Conservation (phyloP, 2,797 vertebrate species). For the Amphiprion clarkii region DNA sequence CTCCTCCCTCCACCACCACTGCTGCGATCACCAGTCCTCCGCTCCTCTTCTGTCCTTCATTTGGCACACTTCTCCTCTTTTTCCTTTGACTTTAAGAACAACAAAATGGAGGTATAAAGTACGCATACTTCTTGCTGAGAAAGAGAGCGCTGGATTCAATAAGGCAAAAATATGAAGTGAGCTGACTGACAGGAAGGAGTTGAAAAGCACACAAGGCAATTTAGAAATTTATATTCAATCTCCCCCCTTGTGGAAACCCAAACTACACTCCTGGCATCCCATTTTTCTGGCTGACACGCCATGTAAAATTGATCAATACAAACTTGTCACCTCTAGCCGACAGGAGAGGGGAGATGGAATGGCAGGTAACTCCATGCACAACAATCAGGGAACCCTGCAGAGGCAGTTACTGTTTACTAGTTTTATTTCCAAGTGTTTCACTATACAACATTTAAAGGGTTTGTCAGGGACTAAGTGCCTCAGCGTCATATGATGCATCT, state of each 20-base stretch:
- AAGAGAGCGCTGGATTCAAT: conserved; percentile 13
- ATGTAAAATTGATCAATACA: conserved; percentile 79
- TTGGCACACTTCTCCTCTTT: conserved; percentile 21
- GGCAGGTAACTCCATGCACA: conserved; percentile 53
- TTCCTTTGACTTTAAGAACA: conserved; percentile 41
- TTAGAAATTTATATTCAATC: conserved; percentile 72
- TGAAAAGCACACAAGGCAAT: conserved; percentile 74
- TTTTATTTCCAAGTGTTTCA: conserved; percentile 31
- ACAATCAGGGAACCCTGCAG: conserved; percentile 36
- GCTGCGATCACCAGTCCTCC: conserved; percentile 39
- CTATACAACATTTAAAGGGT: conserved; percentile 7
- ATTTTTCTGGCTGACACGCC: conserved; percentile 71
- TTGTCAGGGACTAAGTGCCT: conserved; percentile 2
- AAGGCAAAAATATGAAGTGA: conserved; percentile 12
- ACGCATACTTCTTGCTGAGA: conserved; percentile 28
- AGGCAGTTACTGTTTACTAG: conserved; percentile 45
- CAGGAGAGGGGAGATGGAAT: conserved; percentile 57
- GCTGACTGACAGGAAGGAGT: conserved; percentile 63
- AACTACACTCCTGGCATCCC: conserved; percentile 65
- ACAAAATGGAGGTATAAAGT: conserved; percentile 59
- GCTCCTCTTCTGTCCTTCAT: conserved; percentile 42
- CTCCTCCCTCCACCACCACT: not conserved
- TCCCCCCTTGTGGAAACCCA: conserved; percentile 55
- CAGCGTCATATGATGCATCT: not conserved
- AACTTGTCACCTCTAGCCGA: conserved; percentile 68